A percentile compares a stretch with the other conserved stretches of the same genome.
phyloP scores from a whole-genome alignment of 2,888 invertebrate species.

The Zelleria hepariella region DNA sequence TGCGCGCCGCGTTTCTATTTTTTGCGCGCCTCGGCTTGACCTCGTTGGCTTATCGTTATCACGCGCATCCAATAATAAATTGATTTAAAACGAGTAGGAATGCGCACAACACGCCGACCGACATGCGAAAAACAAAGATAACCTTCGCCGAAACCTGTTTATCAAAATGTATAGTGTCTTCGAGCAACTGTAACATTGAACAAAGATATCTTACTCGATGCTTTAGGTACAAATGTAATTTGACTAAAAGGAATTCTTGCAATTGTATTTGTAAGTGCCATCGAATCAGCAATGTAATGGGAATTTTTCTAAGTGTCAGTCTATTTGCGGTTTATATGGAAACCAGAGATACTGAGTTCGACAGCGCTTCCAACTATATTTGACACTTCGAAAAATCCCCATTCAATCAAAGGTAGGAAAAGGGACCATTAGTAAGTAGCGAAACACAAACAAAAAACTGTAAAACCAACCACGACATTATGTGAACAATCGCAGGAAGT shows the following conservation, averaged over 20 bases:
- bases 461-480: not conserved
- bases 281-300: too few species aligned
- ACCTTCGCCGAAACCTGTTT: conserved; percentile 15
- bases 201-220: not conserved
- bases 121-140: conserved; percentile 15
- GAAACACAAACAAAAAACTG: not conserved
- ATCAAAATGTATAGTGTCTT: conserved; percentile 13
- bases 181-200: conserved; percentile 8
- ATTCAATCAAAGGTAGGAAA: too few species aligned
- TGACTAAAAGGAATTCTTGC: too few species aligned
- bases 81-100: conserved; percentile 14
- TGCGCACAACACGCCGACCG: conserved; percentile 5
- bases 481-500: not conserved
- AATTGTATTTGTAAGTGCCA: too few species aligned
- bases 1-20: conserved; percentile 54
- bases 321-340: not conserved
- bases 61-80: conserved; percentile 25
- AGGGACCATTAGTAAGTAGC: not conserved
- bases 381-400: too few species aligned
- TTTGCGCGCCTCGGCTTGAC: conserved; percentile 64
- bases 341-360: too few species aligned
- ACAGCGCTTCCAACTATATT: too few species aligned
- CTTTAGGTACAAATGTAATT: not conserved
- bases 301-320: too few species aligned
- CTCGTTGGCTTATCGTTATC: conserved; percentile 70